Evolutionary conservation across 2,113 vertebrate species (phyloP).

Genomic region (Menura novaehollandiae): DNA sequence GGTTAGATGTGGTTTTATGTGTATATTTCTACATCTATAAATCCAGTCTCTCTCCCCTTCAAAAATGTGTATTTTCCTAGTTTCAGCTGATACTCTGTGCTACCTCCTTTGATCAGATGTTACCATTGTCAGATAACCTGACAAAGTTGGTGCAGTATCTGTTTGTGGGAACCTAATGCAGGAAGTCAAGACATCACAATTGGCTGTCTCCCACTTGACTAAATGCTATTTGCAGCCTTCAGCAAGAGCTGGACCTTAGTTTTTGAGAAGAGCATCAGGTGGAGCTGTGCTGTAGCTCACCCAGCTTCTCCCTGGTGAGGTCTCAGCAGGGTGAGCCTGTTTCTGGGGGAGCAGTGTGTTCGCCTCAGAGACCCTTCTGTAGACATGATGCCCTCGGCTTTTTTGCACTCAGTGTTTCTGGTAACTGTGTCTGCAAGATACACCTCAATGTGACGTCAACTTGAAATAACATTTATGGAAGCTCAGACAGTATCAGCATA

Average conservation of each 20-base stretch:
- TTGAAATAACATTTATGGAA: neutral
- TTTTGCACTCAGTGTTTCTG: neutral
- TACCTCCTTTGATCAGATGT: conserved; percentile 3
- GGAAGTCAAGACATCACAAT: neutral
- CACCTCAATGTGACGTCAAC: neutral
- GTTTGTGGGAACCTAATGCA: neutral
- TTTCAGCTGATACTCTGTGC: neutral
- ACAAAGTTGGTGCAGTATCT: neutral
- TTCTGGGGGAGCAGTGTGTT: neutral
- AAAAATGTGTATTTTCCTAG: neutral
- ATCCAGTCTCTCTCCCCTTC: neutral
- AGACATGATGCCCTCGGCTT: accelerated
- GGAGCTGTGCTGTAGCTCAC: neutral
- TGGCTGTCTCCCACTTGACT: neutral
- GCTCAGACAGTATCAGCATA: neutral
- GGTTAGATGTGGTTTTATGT: neutral
- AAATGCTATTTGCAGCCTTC: neutral
- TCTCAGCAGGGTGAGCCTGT: neutral
- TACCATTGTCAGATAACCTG: neutral
- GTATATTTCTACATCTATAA: neutral
- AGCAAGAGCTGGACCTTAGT: neutral
- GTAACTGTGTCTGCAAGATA: neutral
- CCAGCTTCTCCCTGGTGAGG: neutral
- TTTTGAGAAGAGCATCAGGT: neutral
- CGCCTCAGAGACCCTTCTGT: neutral